Evolutionary conservation across 2,888 invertebrate species (phyloP).

Genomic region (Hypena proboscidalis): DNA sequence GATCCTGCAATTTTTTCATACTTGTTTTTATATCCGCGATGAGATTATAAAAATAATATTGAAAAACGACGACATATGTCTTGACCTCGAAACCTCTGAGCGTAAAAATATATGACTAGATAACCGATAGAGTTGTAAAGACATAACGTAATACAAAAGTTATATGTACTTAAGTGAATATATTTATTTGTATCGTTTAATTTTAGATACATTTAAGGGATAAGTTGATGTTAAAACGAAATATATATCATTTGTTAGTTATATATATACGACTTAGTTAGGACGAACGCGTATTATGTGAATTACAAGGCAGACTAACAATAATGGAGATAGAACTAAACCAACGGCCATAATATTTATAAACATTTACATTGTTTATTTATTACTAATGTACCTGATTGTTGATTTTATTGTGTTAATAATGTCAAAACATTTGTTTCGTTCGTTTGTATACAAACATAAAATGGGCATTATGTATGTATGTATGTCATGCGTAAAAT

Average conservation of each 20-base stretch:
- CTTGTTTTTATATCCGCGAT: constrained; percentile 1
- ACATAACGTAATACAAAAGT: constrained; percentile 25
- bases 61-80: constrained; percentile 14
- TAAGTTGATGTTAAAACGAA: constrained; percentile 32
- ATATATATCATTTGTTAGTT: constrained; percentile 5
- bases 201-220: constrained; percentile 29
- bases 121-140: constrained; percentile 36
- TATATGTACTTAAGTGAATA: constrained; percentile 29
- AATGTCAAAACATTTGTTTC: constrained; percentile 23
- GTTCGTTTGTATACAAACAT: constrained; percentile 17
- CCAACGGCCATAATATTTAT: constrained; percentile 35
- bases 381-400: constrained; percentile 41
- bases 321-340: constrained; percentile 24
- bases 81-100: constrained; percentile 17
- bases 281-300: neutral
- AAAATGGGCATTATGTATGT: constrained; percentile 27
- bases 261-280: neutral
- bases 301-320: constrained; percentile 1
- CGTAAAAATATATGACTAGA: constrained; percentile 38
- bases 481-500: constrained; percentile 17
- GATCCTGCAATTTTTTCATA: neutral
- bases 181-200: constrained; percentile 30
- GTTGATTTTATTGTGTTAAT: constrained; percentile 34
- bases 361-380: constrained; percentile 20
- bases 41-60: constrained; percentile 10